Evolutionary conservation across 2,797 vertebrate genomes (phyloP), one percentile per base, ranked within the genome.

Genomic region (Leuciscus waleckii): DNA sequence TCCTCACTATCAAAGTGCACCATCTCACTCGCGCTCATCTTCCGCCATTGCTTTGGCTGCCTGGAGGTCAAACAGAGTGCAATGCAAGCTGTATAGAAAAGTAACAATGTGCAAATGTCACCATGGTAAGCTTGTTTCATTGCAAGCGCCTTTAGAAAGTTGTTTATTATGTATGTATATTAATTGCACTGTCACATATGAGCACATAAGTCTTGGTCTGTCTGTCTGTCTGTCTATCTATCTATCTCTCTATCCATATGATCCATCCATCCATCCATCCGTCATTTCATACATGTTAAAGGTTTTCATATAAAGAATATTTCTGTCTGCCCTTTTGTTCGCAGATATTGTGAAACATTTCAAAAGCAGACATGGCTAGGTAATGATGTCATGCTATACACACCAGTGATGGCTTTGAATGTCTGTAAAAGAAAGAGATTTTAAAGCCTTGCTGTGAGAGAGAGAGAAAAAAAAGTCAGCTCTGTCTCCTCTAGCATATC

Each of bases 101-200:
- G 6, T 68, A 68, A 67, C 70, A 75, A 82, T 61, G n/a, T 61
- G 17, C n/a, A 79, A 68, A 67, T 29, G 39, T 79, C 9, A 51
- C 91, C 92, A 94, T 79, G 54, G 65, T 19, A 79, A 71, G 21
- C n/a, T 37, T 74, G 21, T 63, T 70, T 71, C 26, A 79, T 61
- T 56, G 21, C 21, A 26, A 14, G 4, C 0, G 26, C 16, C 35
- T 19, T 54, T 49, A 51, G 10, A 26, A 43, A 61, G 41, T 35
- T 65, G 21, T 23, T n/a, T n/a, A n/a, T n/a, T n/a, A n/a, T 37
- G n/a, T 6, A 65, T 29, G 23, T 29, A 23, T 29, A 29, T 68
- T 37, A 80, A 68, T 49, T 68, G 43, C 29, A 23, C 14, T 75
- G 56, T 46, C 70, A 83, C 14, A 29, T 61, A 19, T 63, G 16